phyloP scores from a whole-genome alignment of 2,888 invertebrate species.

The Scelioninae gen. 1 region DNA sequence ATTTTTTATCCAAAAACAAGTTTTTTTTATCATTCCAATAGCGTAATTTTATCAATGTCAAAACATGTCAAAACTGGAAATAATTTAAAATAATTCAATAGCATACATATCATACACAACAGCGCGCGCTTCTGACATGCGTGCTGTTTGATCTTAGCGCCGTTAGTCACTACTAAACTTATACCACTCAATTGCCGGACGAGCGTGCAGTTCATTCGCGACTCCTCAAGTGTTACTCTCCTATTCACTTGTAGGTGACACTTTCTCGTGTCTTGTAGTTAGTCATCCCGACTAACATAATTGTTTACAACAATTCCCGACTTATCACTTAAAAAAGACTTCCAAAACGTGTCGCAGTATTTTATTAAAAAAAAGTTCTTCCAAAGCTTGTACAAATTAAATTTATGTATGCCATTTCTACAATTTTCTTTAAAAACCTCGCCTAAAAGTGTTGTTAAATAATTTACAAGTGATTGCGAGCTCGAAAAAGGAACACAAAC shows the following conservation, averaged over 20 bases:
- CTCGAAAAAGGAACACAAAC: not conserved
- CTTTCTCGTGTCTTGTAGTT: conserved; percentile 39
- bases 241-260: conserved; percentile 51
- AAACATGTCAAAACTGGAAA: too few relatives aligned
- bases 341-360: too few relatives aligned
- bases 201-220: conserved; percentile 65
- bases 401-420: not conserved
- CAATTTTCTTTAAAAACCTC: not conserved
- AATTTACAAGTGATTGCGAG: not conserved
- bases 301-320: not conserved
- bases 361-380: too few relatives aligned
- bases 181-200: conserved; percentile 60
- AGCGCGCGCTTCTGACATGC: conserved; percentile 64
- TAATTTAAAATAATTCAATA: not conserved
- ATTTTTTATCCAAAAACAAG: too few relatives aligned
- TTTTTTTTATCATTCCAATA: too few relatives aligned
- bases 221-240: conserved; percentile 55
- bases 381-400: too few relatives aligned
- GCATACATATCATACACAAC: conserved; percentile 29
- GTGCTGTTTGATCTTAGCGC: conserved; percentile 68
- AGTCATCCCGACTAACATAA: conserved; percentile 5
- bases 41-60: too few relatives aligned
- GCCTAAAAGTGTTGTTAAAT: not conserved
- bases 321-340: too few relatives aligned
- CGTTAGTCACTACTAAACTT: conserved; percentile 66